phyloP scores from a whole-genome alignment of 2,113 vertebrate species.

The Arizona elegans region DNA sequence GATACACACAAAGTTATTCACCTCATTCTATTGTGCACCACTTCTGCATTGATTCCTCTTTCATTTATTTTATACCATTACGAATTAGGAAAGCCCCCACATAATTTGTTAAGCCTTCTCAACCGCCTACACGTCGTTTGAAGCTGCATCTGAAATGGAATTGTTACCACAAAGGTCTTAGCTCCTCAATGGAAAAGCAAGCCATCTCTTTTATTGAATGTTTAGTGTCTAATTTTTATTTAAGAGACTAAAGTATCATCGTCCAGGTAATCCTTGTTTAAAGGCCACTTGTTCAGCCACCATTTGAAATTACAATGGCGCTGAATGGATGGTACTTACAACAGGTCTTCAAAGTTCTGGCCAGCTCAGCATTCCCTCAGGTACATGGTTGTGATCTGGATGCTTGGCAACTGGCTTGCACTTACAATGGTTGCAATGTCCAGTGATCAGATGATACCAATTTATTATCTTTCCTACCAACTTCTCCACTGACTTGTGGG shows the following conservation, averaged over 20 bases:
- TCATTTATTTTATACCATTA: neutral
- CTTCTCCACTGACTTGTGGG: neutral
- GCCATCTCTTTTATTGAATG: neutral
- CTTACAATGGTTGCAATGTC: neutral
- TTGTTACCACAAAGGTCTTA: neutral
- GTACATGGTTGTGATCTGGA: neutral
- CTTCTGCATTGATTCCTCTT: neutral
- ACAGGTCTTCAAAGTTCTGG: neutral
- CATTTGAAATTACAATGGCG: neutral
- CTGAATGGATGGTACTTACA: neutral
- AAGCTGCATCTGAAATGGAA: neutral
- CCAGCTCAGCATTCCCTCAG: too few species aligned
- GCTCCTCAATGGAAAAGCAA: neutral
- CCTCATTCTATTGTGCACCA: neutral
- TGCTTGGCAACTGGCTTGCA: neutral
- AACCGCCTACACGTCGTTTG: neutral
- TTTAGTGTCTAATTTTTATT: neutral
- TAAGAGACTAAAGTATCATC: neutral
- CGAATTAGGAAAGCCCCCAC: neutral
- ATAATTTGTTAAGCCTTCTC: neutral
- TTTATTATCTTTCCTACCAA: neutral
- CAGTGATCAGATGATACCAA: neutral
- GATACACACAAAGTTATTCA: neutral
- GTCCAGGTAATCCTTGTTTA: neutral
- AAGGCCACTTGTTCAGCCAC: neutral